Conservation (phyloP, 2,797 vertebrate genomes). For the Chelon auratus region DNA sequence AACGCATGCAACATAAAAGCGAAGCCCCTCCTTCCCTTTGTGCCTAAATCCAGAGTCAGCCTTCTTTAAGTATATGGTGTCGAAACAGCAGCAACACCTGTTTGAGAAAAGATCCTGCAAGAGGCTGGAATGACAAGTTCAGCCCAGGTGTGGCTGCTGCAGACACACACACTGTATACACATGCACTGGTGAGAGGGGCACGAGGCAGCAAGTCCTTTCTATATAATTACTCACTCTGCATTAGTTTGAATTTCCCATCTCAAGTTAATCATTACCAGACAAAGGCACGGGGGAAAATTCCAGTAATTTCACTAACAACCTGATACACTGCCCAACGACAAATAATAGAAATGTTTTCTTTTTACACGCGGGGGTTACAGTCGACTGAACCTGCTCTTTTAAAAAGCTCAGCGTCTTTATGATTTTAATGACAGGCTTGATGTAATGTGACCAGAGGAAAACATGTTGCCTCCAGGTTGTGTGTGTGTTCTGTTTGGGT, state of each 20-base stretch:
- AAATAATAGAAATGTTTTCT: slow-evolving; percentile 13
- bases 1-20: slow-evolving; percentile 41
- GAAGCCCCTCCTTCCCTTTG: slow-evolving; percentile 23
- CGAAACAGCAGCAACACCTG: slow-evolving; percentile 63
- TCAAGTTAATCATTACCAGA: slow-evolving; percentile 37
- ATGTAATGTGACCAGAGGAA: not conserved
- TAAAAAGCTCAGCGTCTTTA: slow-evolving; percentile 3
- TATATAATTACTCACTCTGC: slow-evolving; percentile 42
- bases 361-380: slow-evolving; percentile 1
- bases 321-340: slow-evolving; percentile 11
- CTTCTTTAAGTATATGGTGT: slow-evolving; percentile 40
- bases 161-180: slow-evolving; percentile 21
- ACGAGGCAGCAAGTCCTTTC: not conserved
- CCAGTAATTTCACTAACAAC: slow-evolving; percentile 34
- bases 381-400: slow-evolving; percentile 38
- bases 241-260: slow-evolving; percentile 41
- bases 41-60: slow-evolving; percentile 21
- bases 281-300: slow-evolving; percentile 29
- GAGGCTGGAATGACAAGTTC: slow-evolving; percentile 45
- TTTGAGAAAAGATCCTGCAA: slow-evolving; percentile 35
- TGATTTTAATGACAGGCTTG: slow-evolving; percentile 36
- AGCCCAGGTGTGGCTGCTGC: slow-evolving; percentile 59
- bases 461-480: not conserved
- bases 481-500: not conserved
- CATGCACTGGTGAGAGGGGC: not conserved